Conservation (phyloP, 2,888 invertebrate species). For the Cheilosia grossa region DNA sequence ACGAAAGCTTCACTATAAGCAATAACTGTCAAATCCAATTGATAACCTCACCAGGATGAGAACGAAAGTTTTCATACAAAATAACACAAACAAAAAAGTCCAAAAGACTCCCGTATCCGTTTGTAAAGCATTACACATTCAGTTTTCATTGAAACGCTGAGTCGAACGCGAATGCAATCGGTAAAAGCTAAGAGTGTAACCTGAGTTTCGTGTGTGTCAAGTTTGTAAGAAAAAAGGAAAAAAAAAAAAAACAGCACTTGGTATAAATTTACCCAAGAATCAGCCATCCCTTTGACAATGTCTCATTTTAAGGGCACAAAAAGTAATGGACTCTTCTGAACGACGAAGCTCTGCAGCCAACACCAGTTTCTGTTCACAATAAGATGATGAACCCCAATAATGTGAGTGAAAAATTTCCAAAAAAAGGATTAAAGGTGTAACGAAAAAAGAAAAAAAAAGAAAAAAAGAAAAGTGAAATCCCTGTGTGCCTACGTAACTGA, state of each 20-base stretch:
- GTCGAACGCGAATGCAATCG: constrained; percentile 77
- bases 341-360: constrained; percentile 1
- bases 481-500: constrained; percentile 68
- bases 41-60: constrained; percentile 57
- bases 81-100: constrained; percentile 10
- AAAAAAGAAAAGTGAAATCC: constrained; percentile 17
- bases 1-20: constrained; percentile 61
- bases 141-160: constrained; percentile 80
- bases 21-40: constrained; percentile 66
- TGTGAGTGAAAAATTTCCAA: constrained; percentile 12
- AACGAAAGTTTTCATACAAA: constrained; percentile 58
- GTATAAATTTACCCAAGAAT: not conserved
- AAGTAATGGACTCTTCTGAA: not conserved
- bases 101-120: constrained; percentile 46
- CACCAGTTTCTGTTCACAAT: not conserved
- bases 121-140: constrained; percentile 71
- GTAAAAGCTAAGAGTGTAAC: not conserved
- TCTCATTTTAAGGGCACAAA: not conserved
- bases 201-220: constrained; percentile 3
- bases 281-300: not conserved
- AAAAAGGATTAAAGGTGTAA: constrained; percentile 11
- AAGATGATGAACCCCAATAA: not conserved
- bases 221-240: not conserved
- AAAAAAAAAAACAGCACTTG: not conserved
- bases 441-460: not conserved